phyloP scores from a whole-genome alignment of 2,797 vertebrate genomes.

The Neomorphus geoffroyi region DNA sequence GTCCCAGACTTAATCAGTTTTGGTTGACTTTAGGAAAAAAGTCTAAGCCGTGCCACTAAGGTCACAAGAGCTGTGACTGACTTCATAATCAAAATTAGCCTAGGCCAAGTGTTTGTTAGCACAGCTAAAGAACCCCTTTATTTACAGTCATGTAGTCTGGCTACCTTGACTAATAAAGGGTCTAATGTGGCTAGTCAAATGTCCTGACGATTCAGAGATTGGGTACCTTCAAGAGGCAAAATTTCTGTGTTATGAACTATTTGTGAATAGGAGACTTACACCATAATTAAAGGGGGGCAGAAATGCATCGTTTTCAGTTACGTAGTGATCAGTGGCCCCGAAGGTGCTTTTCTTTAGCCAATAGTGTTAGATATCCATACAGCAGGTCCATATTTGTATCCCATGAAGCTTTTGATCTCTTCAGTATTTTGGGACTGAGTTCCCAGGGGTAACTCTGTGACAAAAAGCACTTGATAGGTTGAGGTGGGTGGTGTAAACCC shows the following conservation, averaged over 20 bases:
- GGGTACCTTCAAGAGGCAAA: background rate
- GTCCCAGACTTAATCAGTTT: background rate
- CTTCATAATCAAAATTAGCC: background rate
- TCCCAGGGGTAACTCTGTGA: background rate
- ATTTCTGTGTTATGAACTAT: background rate
- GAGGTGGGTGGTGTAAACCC: background rate
- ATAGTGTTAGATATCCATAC: background rate
- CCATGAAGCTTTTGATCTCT: background rate
- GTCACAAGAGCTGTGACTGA: background rate
- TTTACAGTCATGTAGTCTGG: background rate
- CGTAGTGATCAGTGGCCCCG: background rate
- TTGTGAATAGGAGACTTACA: background rate
- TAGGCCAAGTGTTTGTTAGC: background rate
- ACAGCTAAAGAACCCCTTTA: background rate
- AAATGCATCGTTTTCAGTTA: background rate
- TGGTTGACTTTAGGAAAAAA: background rate
- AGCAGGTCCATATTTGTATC: background rate
- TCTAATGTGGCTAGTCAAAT: background rate
- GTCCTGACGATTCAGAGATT: background rate
- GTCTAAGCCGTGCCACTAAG: background rate
- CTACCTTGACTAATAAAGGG: background rate
- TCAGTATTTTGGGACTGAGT: background rate
- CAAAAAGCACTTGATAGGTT: background rate
- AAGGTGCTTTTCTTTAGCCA: background rate
- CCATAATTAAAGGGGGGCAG: rapidly evolving